phyloP scores from a whole-genome alignment of 2,797 vertebrate genomes.

The Lithobates sylvaticus region DNA sequence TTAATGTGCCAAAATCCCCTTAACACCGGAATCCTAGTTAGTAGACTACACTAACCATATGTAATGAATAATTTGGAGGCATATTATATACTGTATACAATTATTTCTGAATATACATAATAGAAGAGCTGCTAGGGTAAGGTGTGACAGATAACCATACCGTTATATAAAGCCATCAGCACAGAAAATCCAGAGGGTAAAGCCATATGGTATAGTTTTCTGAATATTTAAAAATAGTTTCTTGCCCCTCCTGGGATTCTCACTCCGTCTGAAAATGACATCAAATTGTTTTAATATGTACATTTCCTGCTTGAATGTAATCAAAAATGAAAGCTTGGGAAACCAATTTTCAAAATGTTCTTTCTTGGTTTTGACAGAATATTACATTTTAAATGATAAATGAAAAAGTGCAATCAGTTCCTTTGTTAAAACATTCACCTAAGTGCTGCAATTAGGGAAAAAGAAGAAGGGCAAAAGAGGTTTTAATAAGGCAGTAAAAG shows the following conservation, averaged over 20 bases:
- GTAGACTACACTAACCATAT: too few species aligned
- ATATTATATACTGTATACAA: too few species aligned
- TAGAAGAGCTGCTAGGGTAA: neutral
- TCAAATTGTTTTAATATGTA: conserved; percentile 29
- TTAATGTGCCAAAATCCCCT: too few species aligned
- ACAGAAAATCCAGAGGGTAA: conserved; percentile 26
- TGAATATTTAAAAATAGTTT: conserved; percentile 41
- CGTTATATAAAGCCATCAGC: conserved; percentile 36
- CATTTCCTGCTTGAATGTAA: conserved; percentile 36
- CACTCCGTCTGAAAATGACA: conserved; percentile 37
- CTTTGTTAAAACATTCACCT: conserved; percentile 6
- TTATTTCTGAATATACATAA: neutral
- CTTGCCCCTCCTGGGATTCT: conserved; percentile 35
- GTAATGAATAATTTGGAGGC: too few species aligned
- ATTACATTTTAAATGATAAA: conserved; percentile 2
- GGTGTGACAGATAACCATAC: conserved; percentile 16
- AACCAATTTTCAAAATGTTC: conserved; percentile 4
- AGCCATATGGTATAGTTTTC: conserved; percentile 44
- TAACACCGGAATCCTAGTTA: too few species aligned
- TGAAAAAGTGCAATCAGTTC: neutral
- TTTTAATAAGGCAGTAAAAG: neutral
- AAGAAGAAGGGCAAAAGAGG: neutral
- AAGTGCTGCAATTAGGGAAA: neutral
- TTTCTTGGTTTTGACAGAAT: conserved; percentile 12
- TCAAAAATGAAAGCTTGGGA: conserved; percentile 21